A percentile compares a stretch with the other conserved stretches of the same genome.
Evolutionary conservation across 2,797 vertebrate genomes (phyloP).

Genomic region (Diplodus sargus): DNA sequence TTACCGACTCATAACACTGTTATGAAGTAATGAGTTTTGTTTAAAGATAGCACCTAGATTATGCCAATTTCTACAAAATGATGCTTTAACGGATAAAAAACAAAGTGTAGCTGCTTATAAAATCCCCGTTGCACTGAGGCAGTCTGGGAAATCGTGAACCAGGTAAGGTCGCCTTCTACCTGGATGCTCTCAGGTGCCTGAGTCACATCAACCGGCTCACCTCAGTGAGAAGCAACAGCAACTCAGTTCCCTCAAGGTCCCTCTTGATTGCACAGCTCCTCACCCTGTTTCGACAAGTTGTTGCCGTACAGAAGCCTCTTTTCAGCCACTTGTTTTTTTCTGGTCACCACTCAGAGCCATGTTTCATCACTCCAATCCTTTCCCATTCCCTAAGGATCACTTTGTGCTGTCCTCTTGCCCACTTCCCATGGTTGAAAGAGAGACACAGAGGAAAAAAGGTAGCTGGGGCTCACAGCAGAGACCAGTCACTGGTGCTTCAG

Average conservation of each 20-base stretch:
- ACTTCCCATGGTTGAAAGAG: constrained; percentile 33
- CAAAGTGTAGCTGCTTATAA: not conserved
- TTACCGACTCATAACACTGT: too few species aligned
- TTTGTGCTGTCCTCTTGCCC: constrained; percentile 16
- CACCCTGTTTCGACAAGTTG: constrained; percentile 11
- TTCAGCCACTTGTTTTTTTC: constrained; percentile 11
- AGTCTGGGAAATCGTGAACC: not conserved
- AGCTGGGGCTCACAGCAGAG: constrained; percentile 18
- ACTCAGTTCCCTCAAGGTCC: not conserved
- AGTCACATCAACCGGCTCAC: constrained; percentile 4
- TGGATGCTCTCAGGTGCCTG: not conserved
- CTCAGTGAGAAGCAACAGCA: constrained; percentile 20
- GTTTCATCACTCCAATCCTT: constrained; percentile 33
- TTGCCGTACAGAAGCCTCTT: constrained; percentile 5
- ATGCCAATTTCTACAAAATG: too few species aligned
- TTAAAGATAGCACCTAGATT: too few species aligned
- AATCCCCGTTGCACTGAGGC: not conserved
- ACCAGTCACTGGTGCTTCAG: not conserved
- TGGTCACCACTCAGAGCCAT: constrained; percentile 12
- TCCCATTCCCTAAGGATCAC: constrained; percentile 7
- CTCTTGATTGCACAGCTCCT: constrained; percentile 20
- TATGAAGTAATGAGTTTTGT: too few species aligned
- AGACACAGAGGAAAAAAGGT: not conserved
- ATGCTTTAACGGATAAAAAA: too few species aligned
- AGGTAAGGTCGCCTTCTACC: not conserved